These are phyloP conservation scores for Oxystoma pomonae DNA, from an alignment of 2,888 invertebrate genomes.

Conservation along the genomic window DNA sequence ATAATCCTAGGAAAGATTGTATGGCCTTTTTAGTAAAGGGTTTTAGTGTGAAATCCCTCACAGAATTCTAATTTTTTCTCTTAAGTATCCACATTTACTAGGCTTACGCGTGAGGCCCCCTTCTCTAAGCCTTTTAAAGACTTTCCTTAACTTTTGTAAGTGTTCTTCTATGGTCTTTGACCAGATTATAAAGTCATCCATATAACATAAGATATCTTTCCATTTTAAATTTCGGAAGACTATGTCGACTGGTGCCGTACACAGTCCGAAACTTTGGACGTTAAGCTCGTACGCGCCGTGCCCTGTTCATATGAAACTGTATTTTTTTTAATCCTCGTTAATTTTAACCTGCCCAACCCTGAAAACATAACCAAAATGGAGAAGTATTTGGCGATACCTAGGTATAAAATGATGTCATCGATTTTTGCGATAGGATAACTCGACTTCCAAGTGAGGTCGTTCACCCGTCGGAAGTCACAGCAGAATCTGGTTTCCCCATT, in stretches of 20 bases:
- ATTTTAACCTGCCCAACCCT: background rate
- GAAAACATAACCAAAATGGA: conserved; percentile 22
- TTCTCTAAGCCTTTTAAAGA: background rate
- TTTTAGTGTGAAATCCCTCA: background rate
- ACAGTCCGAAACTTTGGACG: conserved; percentile 6
- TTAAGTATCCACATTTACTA: background rate
- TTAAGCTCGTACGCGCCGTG: conserved; percentile 6
- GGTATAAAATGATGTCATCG: background rate
- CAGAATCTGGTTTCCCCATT: background rate
- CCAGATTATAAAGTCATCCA: conserved; percentile 25
- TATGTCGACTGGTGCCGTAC: background rate
- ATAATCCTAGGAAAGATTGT: conserved; percentile 23
- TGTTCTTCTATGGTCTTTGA: background rate
- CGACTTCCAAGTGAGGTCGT: conserved; percentile 1
- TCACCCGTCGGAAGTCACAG: conserved; percentile 2
- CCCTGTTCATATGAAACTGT: conserved; percentile 9
- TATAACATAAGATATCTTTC: background rate
- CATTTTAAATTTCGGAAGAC: background rate
- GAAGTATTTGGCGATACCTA: background rate
- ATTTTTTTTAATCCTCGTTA: background rate
- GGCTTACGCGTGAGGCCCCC: background rate
- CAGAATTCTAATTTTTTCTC: background rate
- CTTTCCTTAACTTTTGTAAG: background rate
- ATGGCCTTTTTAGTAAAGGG: background rate
- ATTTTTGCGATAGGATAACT: background rate